A percentile compares a stretch with the other conserved stretches of the same genome.
These are phyloP conservation scores for Eumerus sabulonum DNA, from an alignment of 2,888 invertebrate species.

Conservation along the genomic window DNA sequence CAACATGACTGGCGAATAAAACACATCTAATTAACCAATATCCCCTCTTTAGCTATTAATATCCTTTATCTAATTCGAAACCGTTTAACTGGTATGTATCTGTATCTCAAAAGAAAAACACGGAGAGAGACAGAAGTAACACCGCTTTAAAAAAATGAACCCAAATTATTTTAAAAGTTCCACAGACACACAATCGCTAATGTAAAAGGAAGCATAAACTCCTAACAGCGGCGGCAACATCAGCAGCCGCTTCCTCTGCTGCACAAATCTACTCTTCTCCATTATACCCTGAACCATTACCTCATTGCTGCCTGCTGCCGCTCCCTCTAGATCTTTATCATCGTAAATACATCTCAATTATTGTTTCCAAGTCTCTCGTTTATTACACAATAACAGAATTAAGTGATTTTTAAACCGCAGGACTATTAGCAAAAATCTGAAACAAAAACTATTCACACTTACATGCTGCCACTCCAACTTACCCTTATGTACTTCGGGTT, in stretches of 20 bases:
- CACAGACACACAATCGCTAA: constrained; percentile 2
- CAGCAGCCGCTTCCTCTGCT: constrained; percentile 49
- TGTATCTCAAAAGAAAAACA: too few species aligned
- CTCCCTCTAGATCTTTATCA: constrained; percentile 43
- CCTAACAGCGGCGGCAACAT: constrained; percentile 56
- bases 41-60: constrained; percentile 63
- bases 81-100: too few species aligned
- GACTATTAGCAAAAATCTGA: constrained; percentile 69
- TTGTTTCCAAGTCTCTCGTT: constrained; percentile 70
- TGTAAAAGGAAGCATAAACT: constrained; percentile 34
- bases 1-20: constrained; percentile 40
- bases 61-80: constrained; percentile 38
- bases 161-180: constrained; percentile 59
- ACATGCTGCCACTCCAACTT: constrained; percentile 17
- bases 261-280: constrained; percentile 22
- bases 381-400: constrained; percentile 73
- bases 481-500: constrained; percentile 31
- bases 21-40: constrained; percentile 68
- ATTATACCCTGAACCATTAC: constrained; percentile 18
- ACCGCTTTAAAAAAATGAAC: constrained; percentile 3
- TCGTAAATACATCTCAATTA: constrained; percentile 69
- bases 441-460: constrained; percentile 68
- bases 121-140: too few species aligned
- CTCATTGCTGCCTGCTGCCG: background rate
- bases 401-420: constrained; percentile 72